Base-by-base conservation (phyloP, 2,113 vertebrate species). In the Xiphophorus hellerii region DNA sequence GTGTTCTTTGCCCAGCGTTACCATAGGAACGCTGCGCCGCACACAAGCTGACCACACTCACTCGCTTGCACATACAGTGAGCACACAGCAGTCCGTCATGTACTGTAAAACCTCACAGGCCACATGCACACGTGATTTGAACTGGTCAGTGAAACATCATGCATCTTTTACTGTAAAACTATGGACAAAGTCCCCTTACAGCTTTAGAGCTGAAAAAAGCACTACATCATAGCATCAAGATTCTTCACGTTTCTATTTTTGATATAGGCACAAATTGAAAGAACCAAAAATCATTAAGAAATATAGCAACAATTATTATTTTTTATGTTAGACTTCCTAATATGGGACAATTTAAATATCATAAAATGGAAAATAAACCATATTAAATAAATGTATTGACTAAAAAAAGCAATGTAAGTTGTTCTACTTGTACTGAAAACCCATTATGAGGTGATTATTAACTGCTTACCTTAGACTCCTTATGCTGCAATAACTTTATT, bases 21-120 rank as follows among this genome's bases (percentile, higher is more conserved):
- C 91, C 81, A 90, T 90, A 81, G 88, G 69, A 91, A 92, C 67
- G 51, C 77, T 44, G 61, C 78, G 73, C 79, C 74, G 87, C 85
- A 75, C 66, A 76, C 76, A 84, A 69, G 77, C 78, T 87, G 89
- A 85, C 85, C 87, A 67, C 73, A 63, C 69, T 65, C 33, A 22
- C 77, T 75, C 74, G 33, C 74, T 71, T 11, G 22, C 63, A 35
- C 44, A 39, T 69, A 72, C 74, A 66, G 14, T 71, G 66, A 66
- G 72, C 66, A 28, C 1, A 15, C 68, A 37, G 27, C 54, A 65
- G 66, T 37, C 25, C 60, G 62, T 3, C 31, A 67, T 71, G 66
- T 42, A 72, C 74, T 82, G 65, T 69, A 74, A 65, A 58, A 81
- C 62, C 64, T 71, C 30, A 69, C 29, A 62, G 60, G 78, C 42